Evolutionary conservation across 2,888 invertebrate genomes (phyloP).

Genomic region (Heliconius erato): DNA sequence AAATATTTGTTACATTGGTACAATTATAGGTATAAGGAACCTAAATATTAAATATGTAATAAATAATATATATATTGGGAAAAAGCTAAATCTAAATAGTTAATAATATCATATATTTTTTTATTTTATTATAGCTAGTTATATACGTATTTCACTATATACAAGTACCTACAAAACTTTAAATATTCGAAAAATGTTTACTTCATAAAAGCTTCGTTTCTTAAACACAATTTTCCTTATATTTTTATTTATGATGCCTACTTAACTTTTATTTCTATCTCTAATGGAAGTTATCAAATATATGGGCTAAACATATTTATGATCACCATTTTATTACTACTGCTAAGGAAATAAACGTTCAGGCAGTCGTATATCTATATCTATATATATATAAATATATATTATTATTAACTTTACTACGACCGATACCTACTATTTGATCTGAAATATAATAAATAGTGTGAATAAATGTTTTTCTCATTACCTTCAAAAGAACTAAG

Average conservation of each 20-base stretch:
- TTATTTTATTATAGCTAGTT: too few species aligned
- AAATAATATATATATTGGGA: too few species aligned
- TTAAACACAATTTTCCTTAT: conserved; percentile 16
- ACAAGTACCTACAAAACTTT: neutral
- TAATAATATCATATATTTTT: too few species aligned
- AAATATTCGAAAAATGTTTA: neutral
- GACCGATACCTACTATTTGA: neutral
- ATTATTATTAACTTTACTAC: conserved; percentile 48
- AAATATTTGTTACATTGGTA: too few species aligned
- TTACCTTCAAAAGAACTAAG: neutral
- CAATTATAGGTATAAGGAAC: too few species aligned
- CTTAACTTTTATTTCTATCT: conserved; percentile 48
- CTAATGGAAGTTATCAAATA: conserved; percentile 52
- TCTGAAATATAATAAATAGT: neutral
- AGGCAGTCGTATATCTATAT: conserved; percentile 47
- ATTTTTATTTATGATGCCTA: conserved; percentile 38
- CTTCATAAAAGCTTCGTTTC: conserved; percentile 2
- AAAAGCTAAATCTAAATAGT: too few species aligned
- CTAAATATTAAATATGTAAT: too few species aligned
- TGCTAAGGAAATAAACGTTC: conserved; percentile 51
- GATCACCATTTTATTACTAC: conserved; percentile 53
- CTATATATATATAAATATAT: conserved; percentile 37
- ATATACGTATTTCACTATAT: neutral
- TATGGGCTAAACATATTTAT: conserved; percentile 54
- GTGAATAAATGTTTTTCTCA: neutral